phyloP scores from a whole-genome alignment of 1,140 invertebrate species.

The Lucilia sericata region DNA sequence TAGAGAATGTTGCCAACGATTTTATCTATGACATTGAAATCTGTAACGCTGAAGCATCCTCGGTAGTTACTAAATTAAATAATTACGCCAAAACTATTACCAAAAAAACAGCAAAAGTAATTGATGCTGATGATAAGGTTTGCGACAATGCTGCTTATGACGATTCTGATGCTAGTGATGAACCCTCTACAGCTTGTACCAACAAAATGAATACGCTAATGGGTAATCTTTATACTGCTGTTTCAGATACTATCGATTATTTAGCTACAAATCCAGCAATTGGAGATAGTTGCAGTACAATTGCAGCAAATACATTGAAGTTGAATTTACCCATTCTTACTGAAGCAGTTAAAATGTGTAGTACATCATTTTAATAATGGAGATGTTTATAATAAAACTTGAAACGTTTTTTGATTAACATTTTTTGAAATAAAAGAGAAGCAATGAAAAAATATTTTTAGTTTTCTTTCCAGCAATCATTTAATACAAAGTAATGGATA shows the following conservation, averaged over 20 bases:
- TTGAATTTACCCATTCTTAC: neutral
- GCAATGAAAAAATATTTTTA: too few species aligned
- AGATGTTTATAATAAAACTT: too few species aligned
- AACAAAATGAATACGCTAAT: neutral
- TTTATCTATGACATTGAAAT: neutral
- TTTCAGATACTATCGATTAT: too few species aligned
- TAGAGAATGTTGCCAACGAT: neutral
- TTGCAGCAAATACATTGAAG: neutral
- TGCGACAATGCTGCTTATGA: neutral
- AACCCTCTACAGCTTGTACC: neutral
- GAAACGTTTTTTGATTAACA: too few species aligned
- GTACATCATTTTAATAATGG: too few species aligned
- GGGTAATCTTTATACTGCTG: neutral
- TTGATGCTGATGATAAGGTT: neutral
- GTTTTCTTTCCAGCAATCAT: too few species aligned
- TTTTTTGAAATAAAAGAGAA: too few species aligned
- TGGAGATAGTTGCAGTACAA: neutral
- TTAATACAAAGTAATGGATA: too few species aligned
- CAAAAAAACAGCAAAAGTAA: neutral
- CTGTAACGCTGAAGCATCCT: neutral
- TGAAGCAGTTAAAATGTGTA: neutral
- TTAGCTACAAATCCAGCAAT: neutral
- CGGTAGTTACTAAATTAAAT: neutral
- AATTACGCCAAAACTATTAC: neutral
- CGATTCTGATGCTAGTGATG: neutral